These are phyloP conservation scores for Trachelus iudaicus DNA, from an alignment of 2,888 invertebrate species.

Conservation along the genomic window DNA sequence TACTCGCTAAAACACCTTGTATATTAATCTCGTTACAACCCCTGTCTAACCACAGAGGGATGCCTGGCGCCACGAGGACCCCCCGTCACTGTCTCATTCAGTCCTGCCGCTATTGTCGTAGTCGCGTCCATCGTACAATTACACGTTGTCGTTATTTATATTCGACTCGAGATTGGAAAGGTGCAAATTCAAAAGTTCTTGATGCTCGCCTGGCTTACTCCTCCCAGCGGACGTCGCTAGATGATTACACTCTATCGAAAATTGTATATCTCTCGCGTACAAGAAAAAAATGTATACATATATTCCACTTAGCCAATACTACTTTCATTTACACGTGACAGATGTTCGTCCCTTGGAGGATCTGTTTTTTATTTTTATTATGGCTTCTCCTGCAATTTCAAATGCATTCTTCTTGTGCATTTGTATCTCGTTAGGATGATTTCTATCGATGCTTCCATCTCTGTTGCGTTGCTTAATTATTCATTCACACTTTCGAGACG, in stretches of 20 bases:
- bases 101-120: neutral
- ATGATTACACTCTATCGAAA: neutral
- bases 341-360: neutral
- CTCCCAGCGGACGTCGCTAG: neutral
- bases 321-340: neutral
- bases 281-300: neutral
- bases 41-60: conserved; percentile 22
- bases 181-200: neutral
- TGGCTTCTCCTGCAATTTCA: neutral
- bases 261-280: neutral
- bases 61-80: conserved; percentile 33
- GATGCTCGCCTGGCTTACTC: neutral
- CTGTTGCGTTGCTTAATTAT: neutral
- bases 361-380: neutral
- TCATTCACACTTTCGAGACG: neutral
- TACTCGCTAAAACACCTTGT: neutral
- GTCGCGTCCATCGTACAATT: neutral
- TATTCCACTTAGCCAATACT: neutral
- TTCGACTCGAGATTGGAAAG: neutral
- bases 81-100: conserved; percentile 13
- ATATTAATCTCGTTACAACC: conserved; percentile 25
- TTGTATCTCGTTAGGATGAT: neutral
- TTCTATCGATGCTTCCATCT: neutral
- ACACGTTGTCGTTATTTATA: neutral
- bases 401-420: neutral